Base-by-base conservation (phyloP, 2,113 vertebrate genomes). In the Aspiorhynchus laticeps region DNA sequence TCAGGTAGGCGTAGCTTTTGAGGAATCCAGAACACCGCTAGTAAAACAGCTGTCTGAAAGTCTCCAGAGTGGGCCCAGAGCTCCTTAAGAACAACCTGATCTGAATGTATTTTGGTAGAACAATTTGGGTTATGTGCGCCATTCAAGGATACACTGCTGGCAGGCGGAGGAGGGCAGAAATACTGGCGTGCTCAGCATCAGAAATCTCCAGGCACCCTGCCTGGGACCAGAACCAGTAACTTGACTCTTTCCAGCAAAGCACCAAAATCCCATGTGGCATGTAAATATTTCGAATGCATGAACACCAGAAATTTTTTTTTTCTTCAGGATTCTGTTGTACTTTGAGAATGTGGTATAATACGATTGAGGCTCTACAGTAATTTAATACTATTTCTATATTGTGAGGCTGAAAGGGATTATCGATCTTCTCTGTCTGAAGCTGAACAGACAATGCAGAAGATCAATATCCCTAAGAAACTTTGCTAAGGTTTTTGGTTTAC, bases 121-220 rank as follows among this genome's bases (percentile, higher is more conserved):
- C 59, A 82, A 82, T 82, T 82, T 82, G 33, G 80, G 59, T 82
- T 82, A 46, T 46, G 36, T 28, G 59, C 38, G 19, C 59, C 12
- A 36, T 82, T 82, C 80, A 82, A 67, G 36, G 59, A 67, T 67
- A 46, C 61, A 82, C 4, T 43, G 56, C 59, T 82, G 80, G 41
- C 59, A 67, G 59, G 80, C n/a, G 24, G 59, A 82, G 59, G 38
- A 67, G 80, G 59, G 80, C 19, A 82, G 59, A 67, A 82, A 82
- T 67, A 28, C 12, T 67, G 80, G 36, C 14, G 7, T 63, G 33
- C 36, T 61, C 19, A 80, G 33, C 79, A 26, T 41, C 4, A 59
- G 56, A 26, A 63, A 11, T 46, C 33, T 43, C 80, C 36, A 46
- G 38, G 26, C 15, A 19, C n/a, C 15, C 24, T 81, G 80, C 59